Base-by-base conservation (phyloP, 2,888 invertebrate genomes). In the Muscina levida region DNA sequence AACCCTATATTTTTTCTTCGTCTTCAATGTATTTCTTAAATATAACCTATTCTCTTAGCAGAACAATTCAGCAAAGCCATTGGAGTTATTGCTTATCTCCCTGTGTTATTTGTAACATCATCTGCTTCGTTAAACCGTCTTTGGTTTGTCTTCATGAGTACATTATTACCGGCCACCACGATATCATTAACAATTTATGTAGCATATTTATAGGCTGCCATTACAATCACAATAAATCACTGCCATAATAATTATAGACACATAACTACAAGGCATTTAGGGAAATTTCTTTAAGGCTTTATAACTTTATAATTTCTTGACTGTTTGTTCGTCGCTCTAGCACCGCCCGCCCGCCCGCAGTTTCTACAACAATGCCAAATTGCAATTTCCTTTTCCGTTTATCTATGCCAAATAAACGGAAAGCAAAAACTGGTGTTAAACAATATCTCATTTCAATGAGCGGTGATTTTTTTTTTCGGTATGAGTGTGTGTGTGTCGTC, bases 341-440 rank as follows among this genome's bases (percentile, higher is more conserved):
- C 24, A 6, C 24, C 11, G 24, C 24, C 24, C 31, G 3, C 10
- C 24, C 53, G 2, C 22, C 53, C 53, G 8, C 17, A 24, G 17
- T 24, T 8, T 44, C 6, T 44, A 11, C 44, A 8, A 44, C 2
- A 53, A 79, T 80, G 80, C 73, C 73, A 73, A 80, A 77, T 80
- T 77, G 73, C 77, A 70, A 72, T 77, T 80, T 77, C 80, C 79
- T 56, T 15, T 57, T 57, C 57, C 37, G 59, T 17, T 59, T 59
- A 57, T 57, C 57, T 31, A n/a, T 17, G 31, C 13, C 37, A 15
- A 13, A 57, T 57, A 31, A 24, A 57, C 4, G 15, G 11, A 44
- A 26, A 56, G 13, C n/a, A 57, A 57, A 59, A 13, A 39, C 37
- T 31, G n/a, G 26, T 4, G 56, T 13, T 17, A 59, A 59, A 39